These are phyloP conservation scores for Meda fulgida DNA, from an alignment of 2,797 vertebrate species.

Conservation along the genomic window DNA sequence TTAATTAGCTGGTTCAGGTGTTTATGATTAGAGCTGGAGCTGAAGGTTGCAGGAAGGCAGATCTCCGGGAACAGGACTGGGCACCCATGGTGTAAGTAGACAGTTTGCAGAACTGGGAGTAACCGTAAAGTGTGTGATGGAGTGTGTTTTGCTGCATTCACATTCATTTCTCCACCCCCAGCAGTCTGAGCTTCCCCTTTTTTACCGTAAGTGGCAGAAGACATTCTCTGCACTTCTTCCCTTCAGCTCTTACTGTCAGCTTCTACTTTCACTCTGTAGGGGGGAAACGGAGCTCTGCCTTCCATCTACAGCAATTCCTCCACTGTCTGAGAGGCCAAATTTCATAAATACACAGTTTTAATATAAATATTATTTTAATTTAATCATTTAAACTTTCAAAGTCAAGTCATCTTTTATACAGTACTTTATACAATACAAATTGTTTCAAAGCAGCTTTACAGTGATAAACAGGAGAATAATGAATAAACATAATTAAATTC, in stretches of 20 bases:
- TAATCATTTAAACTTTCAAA: too few relatives aligned
- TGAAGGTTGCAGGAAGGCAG: background rate
- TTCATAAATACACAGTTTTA: background rate
- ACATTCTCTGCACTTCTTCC: background rate
- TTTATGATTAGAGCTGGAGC: background rate
- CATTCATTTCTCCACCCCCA: slow-evolving; percentile 19
- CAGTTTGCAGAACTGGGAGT: slow-evolving; percentile 51
- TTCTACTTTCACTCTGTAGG: slow-evolving; percentile 18
- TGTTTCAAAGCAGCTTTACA: too few relatives aligned
- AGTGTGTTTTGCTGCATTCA: slow-evolving; percentile 42
- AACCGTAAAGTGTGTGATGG: slow-evolving; percentile 40
- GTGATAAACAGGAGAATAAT: too few relatives aligned
- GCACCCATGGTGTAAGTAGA: background rate
- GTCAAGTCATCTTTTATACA: too few relatives aligned
- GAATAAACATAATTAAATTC: too few relatives aligned
- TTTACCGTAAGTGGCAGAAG: slow-evolving; percentile 47
- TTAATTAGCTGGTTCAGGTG: background rate
- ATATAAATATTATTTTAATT: background rate
- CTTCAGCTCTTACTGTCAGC: slow-evolving; percentile 10
- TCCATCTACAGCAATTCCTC: slow-evolving; percentile 11
- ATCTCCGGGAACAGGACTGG: background rate
- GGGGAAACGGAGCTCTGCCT: background rate
- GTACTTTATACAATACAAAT: too few relatives aligned
- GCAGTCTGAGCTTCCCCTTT: slow-evolving; percentile 33
- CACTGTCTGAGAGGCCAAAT: background rate